Evolutionary conservation across 2,888 invertebrate genomes (phyloP).

Genomic region (Drosophila infuscata): DNA sequence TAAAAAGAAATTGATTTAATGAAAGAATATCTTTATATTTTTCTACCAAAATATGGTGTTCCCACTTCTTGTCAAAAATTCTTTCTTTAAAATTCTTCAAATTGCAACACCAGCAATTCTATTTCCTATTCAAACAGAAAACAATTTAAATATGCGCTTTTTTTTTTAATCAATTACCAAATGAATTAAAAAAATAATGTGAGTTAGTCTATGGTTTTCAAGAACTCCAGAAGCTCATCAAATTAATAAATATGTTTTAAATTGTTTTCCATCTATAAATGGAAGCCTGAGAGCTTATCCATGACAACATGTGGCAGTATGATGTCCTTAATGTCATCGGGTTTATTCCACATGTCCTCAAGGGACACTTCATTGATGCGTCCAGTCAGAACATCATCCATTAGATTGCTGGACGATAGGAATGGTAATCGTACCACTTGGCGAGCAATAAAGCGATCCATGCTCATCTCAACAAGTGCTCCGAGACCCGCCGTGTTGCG

Average conservation of each 20-base stretch:
- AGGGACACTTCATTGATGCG: not conserved
- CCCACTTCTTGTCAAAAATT: not conserved
- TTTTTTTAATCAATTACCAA: not conserved
- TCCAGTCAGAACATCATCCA: not conserved
- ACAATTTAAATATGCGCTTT: not conserved
- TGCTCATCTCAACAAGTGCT: not conserved
- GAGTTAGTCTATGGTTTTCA: no score
- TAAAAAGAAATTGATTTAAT: not conserved
- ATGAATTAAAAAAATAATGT: no score
- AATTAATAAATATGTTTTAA: not conserved
- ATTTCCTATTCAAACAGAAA: no score
- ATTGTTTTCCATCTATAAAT: not conserved
- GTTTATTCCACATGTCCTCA: not conserved
- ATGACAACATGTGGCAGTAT: not conserved
- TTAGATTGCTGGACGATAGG: not conserved
- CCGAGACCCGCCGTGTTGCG: not conserved
- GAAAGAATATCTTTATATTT: not conserved
- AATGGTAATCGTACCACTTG: not conserved
- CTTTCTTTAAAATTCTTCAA: not conserved
- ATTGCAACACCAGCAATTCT: not conserved
- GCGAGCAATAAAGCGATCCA: not conserved
- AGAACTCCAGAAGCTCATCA: not conserved
- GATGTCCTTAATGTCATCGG: not conserved
- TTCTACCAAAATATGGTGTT: not conserved
- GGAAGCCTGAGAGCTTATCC: not conserved